Evolutionary conservation across 2,888 invertebrate genomes (phyloP), one percentile per base, ranked within the genome.

Genomic region (Pseudeuparius sepicola): DNA sequence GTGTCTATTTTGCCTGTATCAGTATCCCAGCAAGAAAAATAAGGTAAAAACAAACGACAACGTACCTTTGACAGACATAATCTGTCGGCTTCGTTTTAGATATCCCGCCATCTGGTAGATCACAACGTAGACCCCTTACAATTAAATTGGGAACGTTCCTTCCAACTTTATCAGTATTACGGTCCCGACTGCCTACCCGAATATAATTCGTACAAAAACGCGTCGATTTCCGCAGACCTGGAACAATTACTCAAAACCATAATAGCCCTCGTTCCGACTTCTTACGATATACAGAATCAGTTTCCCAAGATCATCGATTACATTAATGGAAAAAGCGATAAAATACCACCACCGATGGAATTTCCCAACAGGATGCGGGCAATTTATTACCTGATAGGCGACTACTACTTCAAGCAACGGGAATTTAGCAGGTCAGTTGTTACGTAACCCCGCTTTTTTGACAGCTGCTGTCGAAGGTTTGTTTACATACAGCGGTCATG

Each of bases 341-440:
- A 34, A 20, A 30, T 60, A 28, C 59, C 59, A 1, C 47, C 50
- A 39, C 42, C 55, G 0, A 49, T 61, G 4, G 52, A 54, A 2
- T 63, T 63, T 41, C 59, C 63, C 9, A 42, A 49, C 15, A 60
- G 59, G 54, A 53, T 59, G 52, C 71, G 73, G 20, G 78, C 82
- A 33, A 75, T 90, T 37, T 94, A 85, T 59, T 94, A 90, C 56
- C 65, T 94, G n/a, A 63, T 96, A 14, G 94, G 82, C 1, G 94
- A 96, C 65, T 88, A 81, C 61, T 82, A 90, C 61, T 89, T 93
- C 54, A 94, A 94, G 61, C 85, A 78, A 54, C 78, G 80, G 48
- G 87, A 89, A 46, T 75, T 71, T 46, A 63, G 65, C 15, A n/a
- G n/a, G n/a, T n/a, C n/a, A n/a, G n/a, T n/a, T n/a, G n/a, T n/a